Evolutionary conservation across 2,888 invertebrate genomes (phyloP), one percentile per base, ranked within the genome.

Genomic region (Watsonalla binaria): DNA sequence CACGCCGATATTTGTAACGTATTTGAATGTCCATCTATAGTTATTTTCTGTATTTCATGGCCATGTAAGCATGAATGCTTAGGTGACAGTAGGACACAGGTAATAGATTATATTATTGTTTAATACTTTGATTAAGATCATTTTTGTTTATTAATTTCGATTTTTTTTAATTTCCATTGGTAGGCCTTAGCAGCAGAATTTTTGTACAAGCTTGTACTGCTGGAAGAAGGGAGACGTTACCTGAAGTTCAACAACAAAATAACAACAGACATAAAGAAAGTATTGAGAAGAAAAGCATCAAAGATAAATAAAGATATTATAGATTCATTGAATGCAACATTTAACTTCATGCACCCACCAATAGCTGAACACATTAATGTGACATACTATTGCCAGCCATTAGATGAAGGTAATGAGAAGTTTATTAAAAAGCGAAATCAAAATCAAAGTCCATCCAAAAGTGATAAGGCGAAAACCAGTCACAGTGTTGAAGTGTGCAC

Each of bases 141-240:
- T 33, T 11, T 2, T 47, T 6, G 11, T 15, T 33, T 24, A 6
- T 4, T 11, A 47, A n/a, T n/a, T n/a, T n/a, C n/a, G n/a, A n/a
- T n/a, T n/a, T 11, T 24, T 6, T 39, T 5, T 24, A 47, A 37
- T 15, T 9, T n/a, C 45, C 15, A 56, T 84, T 80, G 56, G 11
- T 70, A 90, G 89, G 72, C 60, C 42, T 63, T 86, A 55, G 68
- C 87, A 46, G 79, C 86, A 24, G 58, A 60, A 33, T 71, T 87
- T 51, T 57, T 90, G 47, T 58, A 70, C 54, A 82, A 83, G 72
- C 63, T 90, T 33, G 74, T 81, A 6, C 74, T 78, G 47, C 45
- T 83, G 54, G 86, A 87, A 68, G 87, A 89, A 68, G 90, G 90
- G 6, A 74, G 81, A 54, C 73, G 84, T 54, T 90, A 90, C 59